Evolutionary conservation across 2,888 invertebrate genomes (phyloP).

Genomic region (Hecatera dysodea): DNA sequence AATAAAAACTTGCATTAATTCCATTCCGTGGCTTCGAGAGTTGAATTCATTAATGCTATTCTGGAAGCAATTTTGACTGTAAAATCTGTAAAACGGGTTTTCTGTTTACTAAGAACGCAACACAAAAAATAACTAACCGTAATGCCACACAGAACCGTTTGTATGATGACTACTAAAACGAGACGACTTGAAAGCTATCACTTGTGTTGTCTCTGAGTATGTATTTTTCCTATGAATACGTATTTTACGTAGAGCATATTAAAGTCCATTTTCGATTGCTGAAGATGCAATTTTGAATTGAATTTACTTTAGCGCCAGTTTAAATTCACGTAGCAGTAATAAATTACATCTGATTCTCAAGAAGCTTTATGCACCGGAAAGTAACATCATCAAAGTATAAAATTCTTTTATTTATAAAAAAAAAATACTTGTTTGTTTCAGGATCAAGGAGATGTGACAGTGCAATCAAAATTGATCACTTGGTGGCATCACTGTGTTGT

Average conservation of each 20-base stretch:
- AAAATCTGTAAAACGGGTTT: neutral
- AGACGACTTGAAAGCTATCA: neutral
- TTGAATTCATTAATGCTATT: neutral
- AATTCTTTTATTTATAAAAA: neutral
- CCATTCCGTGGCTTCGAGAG: no score
- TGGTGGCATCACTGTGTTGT: conserved; percentile 76
- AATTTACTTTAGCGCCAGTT: neutral
- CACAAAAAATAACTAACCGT: no score
- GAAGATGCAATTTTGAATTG: neutral
- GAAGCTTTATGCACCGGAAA: neutral
- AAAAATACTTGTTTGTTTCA: conserved; percentile 70
- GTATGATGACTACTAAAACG: no score
- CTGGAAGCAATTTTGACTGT: neutral
- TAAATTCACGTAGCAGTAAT: neutral
- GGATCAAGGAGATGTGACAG: conserved; percentile 80
- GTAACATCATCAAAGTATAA: neutral
- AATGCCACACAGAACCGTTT: no score
- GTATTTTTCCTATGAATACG: neutral
- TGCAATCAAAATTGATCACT: conserved; percentile 83
- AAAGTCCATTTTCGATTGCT: conserved; percentile 1
- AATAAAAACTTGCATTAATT: no score
- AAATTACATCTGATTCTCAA: neutral
- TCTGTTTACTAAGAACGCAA: no score
- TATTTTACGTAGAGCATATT: neutral
- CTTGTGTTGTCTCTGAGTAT: neutral